Percentiles rank a stretch among this genome's conserved stretches.
These are phyloP conservation scores for Dicroscelio sp. DNA, from an alignment of 2,888 invertebrate genomes.

Conservation along the genomic window DNA sequence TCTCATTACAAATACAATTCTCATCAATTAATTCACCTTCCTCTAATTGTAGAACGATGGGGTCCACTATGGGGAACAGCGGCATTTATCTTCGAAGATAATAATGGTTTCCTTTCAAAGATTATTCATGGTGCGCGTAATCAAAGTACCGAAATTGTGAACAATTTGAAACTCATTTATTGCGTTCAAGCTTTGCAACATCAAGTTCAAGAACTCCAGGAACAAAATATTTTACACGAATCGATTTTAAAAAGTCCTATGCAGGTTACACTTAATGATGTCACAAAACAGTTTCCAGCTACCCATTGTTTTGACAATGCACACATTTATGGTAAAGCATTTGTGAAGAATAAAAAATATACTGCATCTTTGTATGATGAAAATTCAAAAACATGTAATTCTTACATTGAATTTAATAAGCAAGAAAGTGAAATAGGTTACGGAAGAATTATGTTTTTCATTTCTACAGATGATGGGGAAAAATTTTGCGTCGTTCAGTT, in stretches of 20 bases:
- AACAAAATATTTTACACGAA: too few relatives aligned
- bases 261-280: too few relatives aligned
- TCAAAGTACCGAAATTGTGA: neutral
- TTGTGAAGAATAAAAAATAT: neutral
- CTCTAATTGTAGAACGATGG: neutral
- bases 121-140: slow-evolving; percentile 1
- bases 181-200: neutral
- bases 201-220: too few relatives aligned
- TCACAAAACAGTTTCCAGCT: too few relatives aligned
- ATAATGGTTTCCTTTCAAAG: slow-evolving; percentile 18
- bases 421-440: too few relatives aligned
- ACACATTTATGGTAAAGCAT: slow-evolving; percentile 6
- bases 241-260: too few relatives aligned
- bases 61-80: slow-evolving; percentile 34
- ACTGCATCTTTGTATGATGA: slow-evolving; percentile 6
- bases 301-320: too few relatives aligned
- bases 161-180: neutral
- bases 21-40: slow-evolving; percentile 18
- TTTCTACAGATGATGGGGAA: too few relatives aligned
- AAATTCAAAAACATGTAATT: slow-evolving; percentile 25
- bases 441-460: too few relatives aligned
- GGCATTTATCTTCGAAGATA: slow-evolving; percentile 43
- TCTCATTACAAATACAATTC: slow-evolving; percentile 13
- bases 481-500: too few relatives aligned
- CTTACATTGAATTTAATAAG: neutral